phyloP scores from a whole-genome alignment of 2,113 vertebrate genomes.

The Alces alces region DNA sequence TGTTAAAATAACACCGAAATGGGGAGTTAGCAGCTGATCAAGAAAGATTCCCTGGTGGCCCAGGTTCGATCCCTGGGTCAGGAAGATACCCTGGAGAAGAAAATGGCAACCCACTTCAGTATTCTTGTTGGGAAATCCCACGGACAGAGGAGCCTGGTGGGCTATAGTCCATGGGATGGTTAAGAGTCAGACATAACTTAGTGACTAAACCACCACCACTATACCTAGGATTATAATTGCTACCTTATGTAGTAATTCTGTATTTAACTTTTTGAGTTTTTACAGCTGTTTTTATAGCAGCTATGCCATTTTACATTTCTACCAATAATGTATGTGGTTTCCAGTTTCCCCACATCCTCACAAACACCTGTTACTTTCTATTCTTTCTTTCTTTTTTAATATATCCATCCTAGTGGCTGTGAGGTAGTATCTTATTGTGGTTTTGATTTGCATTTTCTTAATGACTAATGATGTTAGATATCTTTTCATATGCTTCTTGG shows the following conservation, averaged over 20 bases:
- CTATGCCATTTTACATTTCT: neutral
- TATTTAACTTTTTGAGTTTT: neutral
- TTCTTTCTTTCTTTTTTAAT: neutral
- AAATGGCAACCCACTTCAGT: neutral
- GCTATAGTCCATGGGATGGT: neutral
- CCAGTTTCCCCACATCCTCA: neutral
- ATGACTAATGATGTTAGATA: neutral
- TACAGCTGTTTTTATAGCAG: neutral
- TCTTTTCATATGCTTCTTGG: neutral
- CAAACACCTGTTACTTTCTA: neutral
- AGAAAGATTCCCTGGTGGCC: neutral
- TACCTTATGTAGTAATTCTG: neutral
- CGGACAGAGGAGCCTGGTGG: neutral
- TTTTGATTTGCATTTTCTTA: neutral
- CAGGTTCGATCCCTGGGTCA: neutral
- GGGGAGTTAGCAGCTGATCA: neutral
- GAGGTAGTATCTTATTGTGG: neutral
- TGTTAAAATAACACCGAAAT: neutral
- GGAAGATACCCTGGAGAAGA: neutral
- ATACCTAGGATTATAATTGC: neutral
- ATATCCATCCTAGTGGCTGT: neutral
- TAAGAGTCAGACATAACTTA: neutral
- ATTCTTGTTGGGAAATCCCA: neutral
- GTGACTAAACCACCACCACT: neutral
- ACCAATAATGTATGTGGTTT: neutral